Base-by-base conservation (phyloP, 2,113 vertebrate genomes). In the Dipodomys merriami region DNA sequence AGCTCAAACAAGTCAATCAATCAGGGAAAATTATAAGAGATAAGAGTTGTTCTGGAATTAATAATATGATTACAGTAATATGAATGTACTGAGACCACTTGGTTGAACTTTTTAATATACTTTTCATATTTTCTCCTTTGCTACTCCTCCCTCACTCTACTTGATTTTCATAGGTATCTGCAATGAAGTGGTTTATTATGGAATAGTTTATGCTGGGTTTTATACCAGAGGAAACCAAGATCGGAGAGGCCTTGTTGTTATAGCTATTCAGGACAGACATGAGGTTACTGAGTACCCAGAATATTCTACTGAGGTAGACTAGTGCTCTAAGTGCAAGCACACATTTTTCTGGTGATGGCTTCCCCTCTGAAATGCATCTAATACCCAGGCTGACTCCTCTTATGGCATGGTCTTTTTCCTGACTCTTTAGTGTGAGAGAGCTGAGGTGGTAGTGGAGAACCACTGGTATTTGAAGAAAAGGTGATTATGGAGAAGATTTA, bases 281-380 rank as follows among this genome's bases (percentile, higher is more conserved):
- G 29, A 57, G 68, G 72, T 68, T 53, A 44, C 60, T 18, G 19
- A 5, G 33, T 3, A 30, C 27, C 4, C 18, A 18, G 23, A 19
- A 19, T 29, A 8, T 46, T 65, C n/a, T 76, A 30, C 35, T n/a
- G 0, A 9, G 30, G 18, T 23, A 3, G 64, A 30, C 11, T 13
- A 33, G 57, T 25, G 20, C 33, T 46, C 93, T 93, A 94, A 91
- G 95, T 88, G 91, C 93, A 95, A 93, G 94, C 91, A 89, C 85
- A 97, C 94, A 93, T 83, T 94, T 11, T 0, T 49, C 35, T 46
- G 71, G 46, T 13, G 23, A 44, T 88, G 22, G 23, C 29, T 78
- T n/a, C 46, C 77, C 35, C 69, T 76, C 30, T 53, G 22, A 22
- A 5, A 2, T 30, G 74, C 2, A 0, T 7, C 23, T 80, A 5